phyloP scores from a whole-genome alignment of 2,888 invertebrate genomes.

The Oxyteleia sp. region DNA sequence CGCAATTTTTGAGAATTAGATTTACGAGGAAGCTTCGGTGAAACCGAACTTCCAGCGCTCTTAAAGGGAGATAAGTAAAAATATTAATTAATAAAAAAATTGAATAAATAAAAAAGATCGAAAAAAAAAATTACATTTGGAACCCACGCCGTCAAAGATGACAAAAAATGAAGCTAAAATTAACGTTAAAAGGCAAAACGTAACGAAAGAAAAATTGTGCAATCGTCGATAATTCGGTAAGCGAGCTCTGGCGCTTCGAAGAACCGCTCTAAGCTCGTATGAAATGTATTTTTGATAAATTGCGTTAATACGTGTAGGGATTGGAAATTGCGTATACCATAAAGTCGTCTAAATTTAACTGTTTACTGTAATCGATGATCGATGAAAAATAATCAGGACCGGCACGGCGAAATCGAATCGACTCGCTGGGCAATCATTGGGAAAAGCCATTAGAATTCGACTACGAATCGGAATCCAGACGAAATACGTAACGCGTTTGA shows the following conservation, averaged over 20 bases:
- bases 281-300: slow-evolving; percentile 83
- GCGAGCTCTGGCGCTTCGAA: slow-evolving; percentile 64
- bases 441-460: slow-evolving; percentile 25
- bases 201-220: slow-evolving; percentile 36
- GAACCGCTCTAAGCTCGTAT: slow-evolving; percentile 57
- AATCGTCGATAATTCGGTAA: slow-evolving; percentile 63
- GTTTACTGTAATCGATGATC: slow-evolving; percentile 50
- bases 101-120: neutral
- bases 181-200: slow-evolving; percentile 13
- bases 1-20: slow-evolving; percentile 37
- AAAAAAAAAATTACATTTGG: slow-evolving; percentile 16
- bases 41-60: slow-evolving; percentile 61
- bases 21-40: slow-evolving; percentile 54
- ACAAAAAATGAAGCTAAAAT: slow-evolving; percentile 47
- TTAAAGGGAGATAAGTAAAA: slow-evolving; percentile 3
- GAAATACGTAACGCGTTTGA: slow-evolving; percentile 40
- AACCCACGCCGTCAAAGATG: slow-evolving; percentile 45
- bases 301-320: slow-evolving; percentile 72
- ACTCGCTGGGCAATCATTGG: slow-evolving; percentile 64
- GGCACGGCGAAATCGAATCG: slow-evolving; percentile 58
- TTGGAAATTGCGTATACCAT: slow-evolving; percentile 70
- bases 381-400: slow-evolving; percentile 48
- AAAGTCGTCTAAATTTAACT: slow-evolving; percentile 54
- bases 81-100: slow-evolving; percentile 7
- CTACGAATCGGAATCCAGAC: slow-evolving; percentile 27